phyloP scores from a whole-genome alignment of 2,888 invertebrate genomes.

The Amblyteles armatorius region DNA sequence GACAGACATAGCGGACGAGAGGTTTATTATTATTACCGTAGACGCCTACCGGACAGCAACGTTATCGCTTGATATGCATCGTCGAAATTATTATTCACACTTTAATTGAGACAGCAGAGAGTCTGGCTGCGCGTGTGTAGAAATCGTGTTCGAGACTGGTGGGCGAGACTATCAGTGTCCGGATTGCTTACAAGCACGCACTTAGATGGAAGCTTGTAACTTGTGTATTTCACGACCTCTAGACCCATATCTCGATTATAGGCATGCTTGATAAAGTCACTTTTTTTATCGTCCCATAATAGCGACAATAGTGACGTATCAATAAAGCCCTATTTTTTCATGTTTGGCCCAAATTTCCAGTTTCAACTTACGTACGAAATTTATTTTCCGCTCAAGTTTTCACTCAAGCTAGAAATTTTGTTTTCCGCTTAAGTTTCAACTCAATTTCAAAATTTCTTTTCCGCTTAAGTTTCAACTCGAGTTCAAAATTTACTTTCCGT shows the following conservation, averaged over 20 bases:
- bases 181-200: slow-evolving; percentile 23
- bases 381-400: background rate
- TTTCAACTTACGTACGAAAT: background rate
- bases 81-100: slow-evolving; percentile 74
- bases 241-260: background rate
- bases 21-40: slow-evolving; percentile 18
- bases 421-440: background rate
- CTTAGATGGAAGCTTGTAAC: slow-evolving; percentile 33
- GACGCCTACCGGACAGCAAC: slow-evolving; percentile 61
- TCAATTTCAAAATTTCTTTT: background rate
- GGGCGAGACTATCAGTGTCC: slow-evolving; percentile 38
- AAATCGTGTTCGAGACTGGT: slow-evolving; percentile 7
- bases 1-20: background rate
- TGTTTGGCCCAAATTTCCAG: no score
- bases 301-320: background rate
- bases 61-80: slow-evolving; percentile 40
- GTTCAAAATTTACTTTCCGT: background rate
- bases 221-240: background rate
- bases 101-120: slow-evolving; percentile 74
- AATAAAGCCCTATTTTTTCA: no score
- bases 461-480: background rate
- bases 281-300: background rate
- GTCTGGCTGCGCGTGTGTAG: background rate
- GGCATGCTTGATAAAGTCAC: background rate
- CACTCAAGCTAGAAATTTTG: background rate